phyloP scores from a whole-genome alignment of 2,888 invertebrate species.

The Morpho achilles region DNA sequence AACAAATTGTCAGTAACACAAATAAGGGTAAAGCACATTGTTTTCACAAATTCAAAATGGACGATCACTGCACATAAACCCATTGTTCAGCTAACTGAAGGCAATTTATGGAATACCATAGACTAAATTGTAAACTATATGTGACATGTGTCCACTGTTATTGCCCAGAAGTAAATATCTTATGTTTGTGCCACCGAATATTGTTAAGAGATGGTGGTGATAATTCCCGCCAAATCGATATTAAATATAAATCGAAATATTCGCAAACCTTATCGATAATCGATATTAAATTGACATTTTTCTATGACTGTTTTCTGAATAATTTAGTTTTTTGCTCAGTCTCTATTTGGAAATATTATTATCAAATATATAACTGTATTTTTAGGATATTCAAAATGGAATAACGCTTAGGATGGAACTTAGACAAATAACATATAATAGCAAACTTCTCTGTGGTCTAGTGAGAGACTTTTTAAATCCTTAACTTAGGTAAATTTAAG shows the following conservation, averaged over 20 bases:
- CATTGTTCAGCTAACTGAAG: neutral
- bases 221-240: slow-evolving; percentile 48
- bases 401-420: too few relatives aligned
- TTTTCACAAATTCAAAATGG: neutral
- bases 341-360: too few relatives aligned
- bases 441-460: too few relatives aligned
- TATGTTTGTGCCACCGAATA: slow-evolving; percentile 72
- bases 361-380: too few relatives aligned
- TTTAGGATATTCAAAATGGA: too few relatives aligned
- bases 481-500: too few relatives aligned
- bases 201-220: slow-evolving; percentile 52
- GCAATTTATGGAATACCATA: neutral
- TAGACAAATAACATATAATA: too few relatives aligned
- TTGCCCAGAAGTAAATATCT: slow-evolving; percentile 75
- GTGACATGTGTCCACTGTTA: slow-evolving; percentile 45
- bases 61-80: neutral
- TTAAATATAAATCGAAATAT: slow-evolving; percentile 25
- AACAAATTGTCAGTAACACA: too few relatives aligned
- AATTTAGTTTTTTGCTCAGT: neutral
- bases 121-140: neutral
- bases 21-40: neutral
- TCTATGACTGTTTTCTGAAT: neutral
- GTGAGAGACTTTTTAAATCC: too few relatives aligned
- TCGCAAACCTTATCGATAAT: slow-evolving; percentile 19
- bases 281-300: neutral